These are phyloP conservation scores for Solea senegalensis DNA, from an alignment of 2,113 vertebrate species.

Conservation along the genomic window DNA sequence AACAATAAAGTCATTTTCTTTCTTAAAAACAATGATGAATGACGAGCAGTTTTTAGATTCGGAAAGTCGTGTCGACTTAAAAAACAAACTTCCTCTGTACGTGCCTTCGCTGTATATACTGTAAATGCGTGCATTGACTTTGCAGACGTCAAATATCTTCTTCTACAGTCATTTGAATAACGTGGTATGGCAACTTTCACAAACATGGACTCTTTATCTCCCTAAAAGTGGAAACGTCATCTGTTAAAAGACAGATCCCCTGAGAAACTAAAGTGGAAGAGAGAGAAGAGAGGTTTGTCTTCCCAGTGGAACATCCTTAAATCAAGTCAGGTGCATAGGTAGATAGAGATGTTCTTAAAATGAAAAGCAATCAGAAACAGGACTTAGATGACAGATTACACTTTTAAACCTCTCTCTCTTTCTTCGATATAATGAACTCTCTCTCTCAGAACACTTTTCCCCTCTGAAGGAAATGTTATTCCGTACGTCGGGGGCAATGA, in stretches of 20 bases:
- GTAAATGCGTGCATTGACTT: too few species aligned
- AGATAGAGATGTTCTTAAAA: constrained; percentile 9
- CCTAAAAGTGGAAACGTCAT: constrained; percentile 27
- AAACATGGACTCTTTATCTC: constrained; percentile 12
- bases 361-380: constrained; percentile 24
- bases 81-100: too few species aligned
- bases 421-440: background rate
- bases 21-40: too few species aligned
- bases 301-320: constrained; percentile 24
- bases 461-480: constrained; percentile 3
- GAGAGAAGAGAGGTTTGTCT: constrained; percentile 16
- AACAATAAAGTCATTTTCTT: too few species aligned
- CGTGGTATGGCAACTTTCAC: too few species aligned
- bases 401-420: constrained; percentile 7
- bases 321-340: constrained; percentile 11
- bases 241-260: constrained; percentile 30
- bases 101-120: too few species aligned
- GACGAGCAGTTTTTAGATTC: too few species aligned
- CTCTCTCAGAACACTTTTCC: constrained; percentile 12
- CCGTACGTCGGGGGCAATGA: background rate
- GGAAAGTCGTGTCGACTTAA: too few species aligned
- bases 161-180: too few species aligned
- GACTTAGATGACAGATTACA: constrained; percentile 12
- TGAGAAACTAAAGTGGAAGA: constrained; percentile 23
- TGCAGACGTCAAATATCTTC: too few species aligned